Percentiles rank a stretch among this genome's conserved stretches.
phyloP scores from a whole-genome alignment of 1,140 invertebrate species.

The Apis laboriosa region DNA sequence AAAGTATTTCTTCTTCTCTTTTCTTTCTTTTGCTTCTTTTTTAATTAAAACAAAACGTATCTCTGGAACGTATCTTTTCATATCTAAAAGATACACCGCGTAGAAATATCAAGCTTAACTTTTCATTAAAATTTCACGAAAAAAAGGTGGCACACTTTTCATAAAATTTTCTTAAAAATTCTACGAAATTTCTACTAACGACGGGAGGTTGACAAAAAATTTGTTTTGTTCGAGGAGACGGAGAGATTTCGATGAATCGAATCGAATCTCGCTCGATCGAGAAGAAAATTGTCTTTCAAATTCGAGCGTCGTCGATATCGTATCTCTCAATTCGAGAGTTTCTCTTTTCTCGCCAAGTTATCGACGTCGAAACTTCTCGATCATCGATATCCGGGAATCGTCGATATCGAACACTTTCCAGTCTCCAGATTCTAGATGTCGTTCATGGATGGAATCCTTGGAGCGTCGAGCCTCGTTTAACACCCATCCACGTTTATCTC shows the following conservation, averaged over 20 bases:
- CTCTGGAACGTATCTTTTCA: background rate
- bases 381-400: background rate
- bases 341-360: background rate
- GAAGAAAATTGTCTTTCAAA: background rate
- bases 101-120: background rate
- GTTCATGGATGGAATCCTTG: background rate
- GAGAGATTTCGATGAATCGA: background rate
- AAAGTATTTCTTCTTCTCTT: background rate
- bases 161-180: background rate
- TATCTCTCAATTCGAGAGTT: background rate
- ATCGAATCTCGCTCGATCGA: background rate
- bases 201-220: background rate
- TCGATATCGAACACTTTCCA: background rate
- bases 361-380: slow-evolving; percentile 2
- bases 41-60: background rate
- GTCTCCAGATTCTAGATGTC: background rate
- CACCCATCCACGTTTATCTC: background rate
- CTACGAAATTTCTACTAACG: background rate
- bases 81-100: background rate
- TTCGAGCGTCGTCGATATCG: background rate
- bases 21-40: too few species aligned
- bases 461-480: background rate
- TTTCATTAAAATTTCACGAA: background rate
- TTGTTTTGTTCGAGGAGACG: background rate
- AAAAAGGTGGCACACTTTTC: background rate